Evolutionary conservation across 92 coral and sea anemone species (phyloP).

Genomic region (Meandrina meandrites): DNA sequence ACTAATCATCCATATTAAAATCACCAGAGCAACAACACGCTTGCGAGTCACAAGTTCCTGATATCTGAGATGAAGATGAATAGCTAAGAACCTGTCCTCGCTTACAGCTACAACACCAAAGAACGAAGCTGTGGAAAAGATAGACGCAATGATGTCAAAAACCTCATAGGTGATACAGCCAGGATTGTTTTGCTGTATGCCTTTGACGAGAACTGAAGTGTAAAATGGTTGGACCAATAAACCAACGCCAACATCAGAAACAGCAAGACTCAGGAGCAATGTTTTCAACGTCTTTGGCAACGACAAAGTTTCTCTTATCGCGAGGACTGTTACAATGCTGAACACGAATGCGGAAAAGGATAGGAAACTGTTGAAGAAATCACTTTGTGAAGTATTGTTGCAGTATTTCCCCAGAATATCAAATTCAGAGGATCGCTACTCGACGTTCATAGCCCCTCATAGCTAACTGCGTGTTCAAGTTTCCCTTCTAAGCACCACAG

Average conservation of each 20-base stretch:
- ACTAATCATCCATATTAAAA: too few relatives aligned
- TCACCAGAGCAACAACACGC: too few relatives aligned
- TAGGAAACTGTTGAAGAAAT: background rate
- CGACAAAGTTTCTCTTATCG: constrained; percentile 9
- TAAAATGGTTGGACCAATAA: background rate
- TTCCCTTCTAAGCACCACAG: too few relatives aligned
- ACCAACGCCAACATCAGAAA: constrained; percentile 17
- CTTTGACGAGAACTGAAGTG: background rate
- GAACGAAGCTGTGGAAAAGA: too few relatives aligned
- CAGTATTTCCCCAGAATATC: too few relatives aligned
- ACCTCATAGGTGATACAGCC: too few relatives aligned
- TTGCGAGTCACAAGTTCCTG: constrained; percentile 34
- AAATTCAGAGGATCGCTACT: too few relatives aligned
- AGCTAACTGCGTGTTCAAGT: too few relatives aligned
- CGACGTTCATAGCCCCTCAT: too few relatives aligned
- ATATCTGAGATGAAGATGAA: constrained; percentile 37
- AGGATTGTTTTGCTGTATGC: too few relatives aligned
- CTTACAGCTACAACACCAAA: background rate
- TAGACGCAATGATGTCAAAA: too few relatives aligned
- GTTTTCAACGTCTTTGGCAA: constrained; percentile 14
- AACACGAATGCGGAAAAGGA: background rate
- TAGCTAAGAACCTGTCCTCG: constrained; percentile 22
- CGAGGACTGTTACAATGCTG: constrained; percentile 5
- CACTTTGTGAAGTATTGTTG: background rate
- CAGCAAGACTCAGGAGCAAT: constrained; percentile 18